Evolutionary conservation across 2,888 invertebrate species (phyloP).

Genomic region (Hypolimnas misippus): DNA sequence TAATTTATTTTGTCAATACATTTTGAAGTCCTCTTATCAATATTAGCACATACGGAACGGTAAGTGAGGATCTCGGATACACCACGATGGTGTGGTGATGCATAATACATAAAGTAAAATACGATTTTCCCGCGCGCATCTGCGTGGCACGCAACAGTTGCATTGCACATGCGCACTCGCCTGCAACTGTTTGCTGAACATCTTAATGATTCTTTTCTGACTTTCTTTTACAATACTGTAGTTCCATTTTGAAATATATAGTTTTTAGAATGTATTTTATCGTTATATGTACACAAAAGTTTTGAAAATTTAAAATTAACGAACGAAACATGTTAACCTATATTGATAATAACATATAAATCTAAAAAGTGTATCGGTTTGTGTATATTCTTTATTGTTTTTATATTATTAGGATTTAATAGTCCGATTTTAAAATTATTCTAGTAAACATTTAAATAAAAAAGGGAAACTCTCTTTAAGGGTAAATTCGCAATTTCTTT

Average conservation of each 20-base stretch:
- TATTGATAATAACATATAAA: too few relatives aligned
- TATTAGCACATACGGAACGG: neutral
- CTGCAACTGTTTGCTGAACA: slow-evolving; percentile 58
- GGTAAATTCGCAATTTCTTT: too few relatives aligned
- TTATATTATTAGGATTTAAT: too few relatives aligned
- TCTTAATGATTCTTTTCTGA: slow-evolving; percentile 64
- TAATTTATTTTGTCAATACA: neutral
- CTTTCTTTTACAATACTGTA: slow-evolving; percentile 61
- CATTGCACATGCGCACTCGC: slow-evolving; percentile 66
- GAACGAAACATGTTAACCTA: too few relatives aligned
- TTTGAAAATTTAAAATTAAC: too few relatives aligned
- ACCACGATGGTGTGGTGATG: slow-evolving; percentile 50
- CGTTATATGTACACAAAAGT: neutral
- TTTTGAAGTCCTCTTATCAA: slow-evolving; percentile 10
- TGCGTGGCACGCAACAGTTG: slow-evolving; percentile 58
- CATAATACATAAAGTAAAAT: slow-evolving; percentile 68
- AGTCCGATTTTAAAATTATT: too few relatives aligned
- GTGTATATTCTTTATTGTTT: too few relatives aligned
- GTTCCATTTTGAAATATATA: neutral
- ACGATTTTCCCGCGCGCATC: slow-evolving; percentile 63
- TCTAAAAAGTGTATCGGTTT: too few relatives aligned
- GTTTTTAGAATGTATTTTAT: neutral
- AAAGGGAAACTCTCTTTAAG: too few relatives aligned
- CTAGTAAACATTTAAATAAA: too few relatives aligned
- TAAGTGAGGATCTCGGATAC: slow-evolving; percentile 22